phyloP scores from a whole-genome alignment of 1,140 invertebrate species.

The Nebria ingens region DNA sequence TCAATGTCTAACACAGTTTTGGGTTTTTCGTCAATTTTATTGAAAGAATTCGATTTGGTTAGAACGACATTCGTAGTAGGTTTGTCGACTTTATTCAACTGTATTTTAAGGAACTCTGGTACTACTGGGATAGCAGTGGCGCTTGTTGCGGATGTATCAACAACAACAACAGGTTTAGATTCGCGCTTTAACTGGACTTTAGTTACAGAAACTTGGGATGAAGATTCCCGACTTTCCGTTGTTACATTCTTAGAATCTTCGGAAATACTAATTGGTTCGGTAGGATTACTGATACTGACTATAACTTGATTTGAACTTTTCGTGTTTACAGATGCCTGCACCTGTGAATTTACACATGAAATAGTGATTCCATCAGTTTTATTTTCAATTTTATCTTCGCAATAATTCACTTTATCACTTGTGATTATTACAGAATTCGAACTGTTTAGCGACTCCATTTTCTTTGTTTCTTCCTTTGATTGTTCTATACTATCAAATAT shows the following conservation, averaged over 20 bases:
- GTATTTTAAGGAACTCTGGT: slow-evolving; percentile 60
- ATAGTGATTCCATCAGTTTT: not conserved
- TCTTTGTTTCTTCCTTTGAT: not conserved
- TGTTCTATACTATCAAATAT: not conserved
- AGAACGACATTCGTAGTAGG: slow-evolving; percentile 47
- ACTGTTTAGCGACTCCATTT: not conserved
- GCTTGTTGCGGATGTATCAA: slow-evolving; percentile 22
- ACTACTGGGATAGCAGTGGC: too few relatives aligned
- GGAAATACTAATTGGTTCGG: not conserved
- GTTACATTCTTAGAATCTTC: not conserved
- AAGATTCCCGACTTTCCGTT: not conserved
- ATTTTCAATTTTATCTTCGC: not conserved
- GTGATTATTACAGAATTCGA: not conserved
- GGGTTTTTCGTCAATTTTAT: slow-evolving; percentile 20
- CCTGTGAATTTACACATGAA: slow-evolving; percentile 3
- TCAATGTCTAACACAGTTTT: slow-evolving; percentile 17
- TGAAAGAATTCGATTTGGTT: slow-evolving; percentile 33
- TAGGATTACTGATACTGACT: not conserved
- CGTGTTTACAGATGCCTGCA: slow-evolving; percentile 4
- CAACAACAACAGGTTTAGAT: slow-evolving; percentile 20
- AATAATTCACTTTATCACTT: not conserved
- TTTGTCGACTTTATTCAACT: slow-evolving; percentile 57
- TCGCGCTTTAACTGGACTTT: slow-evolving; percentile 29
- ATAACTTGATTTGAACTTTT: slow-evolving; percentile 2
- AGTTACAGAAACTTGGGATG: slow-evolving; percentile 27